Evolutionary conservation across 1,140 invertebrate species (phyloP), one percentile per base, ranked within the genome.

Genomic region (Drosophila bocqueti): DNA sequence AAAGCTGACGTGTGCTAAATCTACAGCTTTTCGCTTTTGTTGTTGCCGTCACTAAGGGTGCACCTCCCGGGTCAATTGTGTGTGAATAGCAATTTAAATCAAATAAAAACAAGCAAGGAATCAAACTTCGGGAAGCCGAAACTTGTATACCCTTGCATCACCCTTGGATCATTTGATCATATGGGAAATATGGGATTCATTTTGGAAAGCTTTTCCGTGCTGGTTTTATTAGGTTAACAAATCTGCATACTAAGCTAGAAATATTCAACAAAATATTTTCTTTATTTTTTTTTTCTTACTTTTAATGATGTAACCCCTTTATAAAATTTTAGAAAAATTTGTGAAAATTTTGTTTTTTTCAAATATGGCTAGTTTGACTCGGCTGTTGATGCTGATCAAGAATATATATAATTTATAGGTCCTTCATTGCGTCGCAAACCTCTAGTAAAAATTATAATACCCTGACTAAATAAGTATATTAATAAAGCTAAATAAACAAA

Each of bases 1-100:
- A 50, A 50, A 71, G 73, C 66, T 87, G 84, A 84, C 85, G 77
- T 89, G 83, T 76, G 76, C 49, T 76, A 67, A 62, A 59, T 71
- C 36, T 57, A 64, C 18, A 1, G 11, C 3, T 26, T 34, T 47
- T 69, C 36, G 16, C 16, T 63, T 21, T 11, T 78, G 57, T 74
- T 76, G 52, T 62, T 42, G 40, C 43, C 52, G 40, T 45, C 46
- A 57, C 61, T 40, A 36, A n/a, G 57, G 68, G 72, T 75, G 18
- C 49, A 50, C 24, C 43, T 57, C 43, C 43, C 40, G 59, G 75
- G 76, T 72, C 75, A 79, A 64, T 72, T 79, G 66, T 59, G 59
- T 59, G 54, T 55, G 66, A 78, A 78, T 65, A 79, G 60, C 76
- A 79, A 79, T 79, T 79, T 64, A 58, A 71, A 78, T 78, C 58